Conservation (phyloP, 2,888 invertebrate genomes). For the Ormyrus labotus region DNA sequence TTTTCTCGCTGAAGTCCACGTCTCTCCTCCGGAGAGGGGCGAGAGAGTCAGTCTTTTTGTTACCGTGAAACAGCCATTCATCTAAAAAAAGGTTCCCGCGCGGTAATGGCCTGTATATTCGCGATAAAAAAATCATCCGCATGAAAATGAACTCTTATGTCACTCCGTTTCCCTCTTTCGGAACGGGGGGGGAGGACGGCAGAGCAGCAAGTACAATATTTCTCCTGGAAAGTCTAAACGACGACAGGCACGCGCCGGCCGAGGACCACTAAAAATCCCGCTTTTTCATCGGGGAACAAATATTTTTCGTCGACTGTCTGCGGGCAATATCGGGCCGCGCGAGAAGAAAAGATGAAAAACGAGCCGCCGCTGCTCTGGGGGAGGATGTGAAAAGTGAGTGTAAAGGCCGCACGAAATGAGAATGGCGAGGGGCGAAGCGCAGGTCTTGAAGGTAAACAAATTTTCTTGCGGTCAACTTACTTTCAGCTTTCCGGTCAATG, state of each 20-base stretch:
- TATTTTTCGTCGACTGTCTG: constrained; percentile 26
- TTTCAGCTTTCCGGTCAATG: constrained; percentile 24
- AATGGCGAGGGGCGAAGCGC: neutral
- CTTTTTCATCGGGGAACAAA: constrained; percentile 28
- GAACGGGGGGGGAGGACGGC: neutral
- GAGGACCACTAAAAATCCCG: constrained; percentile 19
- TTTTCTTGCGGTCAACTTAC: constrained; percentile 9
- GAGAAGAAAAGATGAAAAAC: constrained; percentile 23
- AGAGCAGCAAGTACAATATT: constrained; percentile 24
- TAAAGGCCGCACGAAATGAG: constrained; percentile 17
- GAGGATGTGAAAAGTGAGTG: constrained; percentile 42
- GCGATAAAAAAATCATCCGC: constrained; percentile 57
- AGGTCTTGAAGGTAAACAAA: constrained; percentile 24
- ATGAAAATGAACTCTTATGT: constrained; percentile 55
- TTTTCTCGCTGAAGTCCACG: constrained; percentile 37
- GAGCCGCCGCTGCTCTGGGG: neutral
- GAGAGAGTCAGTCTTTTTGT: constrained; percentile 23
- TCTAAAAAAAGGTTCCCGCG: constrained; percentile 49
- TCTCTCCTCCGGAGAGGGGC: neutral
- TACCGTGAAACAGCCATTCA: constrained; percentile 44
- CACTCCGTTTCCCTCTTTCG: constrained; percentile 8
- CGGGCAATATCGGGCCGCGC: no score
- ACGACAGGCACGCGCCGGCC: neutral
- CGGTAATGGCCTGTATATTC: constrained; percentile 54
- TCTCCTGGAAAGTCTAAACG: constrained; percentile 37